Conservation (phyloP, 2,888 invertebrate species). For the Megalurothrips usitatus region DNA sequence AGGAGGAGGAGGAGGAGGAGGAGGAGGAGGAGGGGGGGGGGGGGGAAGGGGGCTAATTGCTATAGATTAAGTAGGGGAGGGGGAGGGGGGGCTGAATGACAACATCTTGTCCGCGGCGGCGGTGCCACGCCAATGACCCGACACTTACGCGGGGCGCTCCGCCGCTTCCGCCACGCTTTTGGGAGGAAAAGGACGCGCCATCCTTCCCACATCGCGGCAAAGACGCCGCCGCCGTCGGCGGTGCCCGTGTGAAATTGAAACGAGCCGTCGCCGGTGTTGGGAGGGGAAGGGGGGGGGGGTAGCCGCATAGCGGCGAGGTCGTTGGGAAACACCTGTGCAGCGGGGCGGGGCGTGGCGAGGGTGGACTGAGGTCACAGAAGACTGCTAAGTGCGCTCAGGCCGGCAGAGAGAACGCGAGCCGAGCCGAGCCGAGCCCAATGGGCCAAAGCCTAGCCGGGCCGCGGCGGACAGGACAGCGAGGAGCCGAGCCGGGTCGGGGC, state of each 20-base stretch:
- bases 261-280: neutral
- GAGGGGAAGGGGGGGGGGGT: neutral
- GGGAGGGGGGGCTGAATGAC: too few relatives aligned
- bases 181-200: too few relatives aligned
- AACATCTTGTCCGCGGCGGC: too few relatives aligned
- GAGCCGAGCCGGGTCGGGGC: constrained; percentile 12
- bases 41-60: too few relatives aligned
- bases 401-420: constrained; percentile 39
- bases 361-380: constrained; percentile 24
- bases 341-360: constrained; percentile 3
- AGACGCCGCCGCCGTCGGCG: too few relatives aligned
- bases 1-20: too few relatives aligned
- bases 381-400: constrained; percentile 14
- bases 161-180: too few relatives aligned
- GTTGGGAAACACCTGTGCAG: constrained; percentile 10
- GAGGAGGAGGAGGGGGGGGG: too few relatives aligned
- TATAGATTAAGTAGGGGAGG: too few relatives aligned
- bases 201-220: too few relatives aligned
- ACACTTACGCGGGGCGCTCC: too few relatives aligned
- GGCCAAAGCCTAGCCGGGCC: constrained; percentile 21
- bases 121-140: too few relatives aligned
- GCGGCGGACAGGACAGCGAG: constrained; percentile 36
- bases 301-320: constrained; percentile 1
- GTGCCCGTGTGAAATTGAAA: neutral
- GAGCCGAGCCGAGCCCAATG: constrained; percentile 23